A percentile compares a stretch with the other conserved stretches of the same genome.
These are phyloP conservation scores for Prunella himalayana DNA, from an alignment of 2,113 vertebrate genomes.

Conservation along the genomic window DNA sequence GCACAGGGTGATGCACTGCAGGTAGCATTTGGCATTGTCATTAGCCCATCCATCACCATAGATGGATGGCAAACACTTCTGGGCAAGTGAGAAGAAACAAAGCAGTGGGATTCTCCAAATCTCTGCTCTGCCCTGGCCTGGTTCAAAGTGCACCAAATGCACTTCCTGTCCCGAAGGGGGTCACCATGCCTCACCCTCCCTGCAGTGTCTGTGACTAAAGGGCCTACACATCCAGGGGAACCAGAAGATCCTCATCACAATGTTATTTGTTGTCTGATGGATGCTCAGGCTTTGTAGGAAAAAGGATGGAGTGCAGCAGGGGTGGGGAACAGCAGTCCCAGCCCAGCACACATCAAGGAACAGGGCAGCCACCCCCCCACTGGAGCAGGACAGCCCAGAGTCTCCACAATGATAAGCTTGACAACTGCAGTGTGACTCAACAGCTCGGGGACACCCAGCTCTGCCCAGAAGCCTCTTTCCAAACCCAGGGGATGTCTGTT, in stretches of 20 bases:
- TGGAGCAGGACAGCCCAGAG: neutral
- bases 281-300: neutral
- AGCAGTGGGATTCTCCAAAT: neutral
- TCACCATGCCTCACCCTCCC: neutral
- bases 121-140: neutral
- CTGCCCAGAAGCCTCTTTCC: neutral
- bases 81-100: neutral
- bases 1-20: rapidly evolving
- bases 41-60: neutral
- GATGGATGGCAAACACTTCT: neutral
- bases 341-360: neutral
- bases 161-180: rapidly evolving
- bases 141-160: neutral
- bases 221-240: no score
- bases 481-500: neutral
- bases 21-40: rapidly evolving
- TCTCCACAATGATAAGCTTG: no score
- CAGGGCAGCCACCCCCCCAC: rapidly evolving
- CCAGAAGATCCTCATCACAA: neutral
- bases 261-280: neutral
- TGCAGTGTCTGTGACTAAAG: rapidly evolving
- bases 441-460: neutral
- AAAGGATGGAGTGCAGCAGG: rapidly evolving
- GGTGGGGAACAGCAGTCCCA: neutral
- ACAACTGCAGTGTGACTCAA: neutral